Percentiles rank a stretch among this genome's conserved stretches.
Evolutionary conservation across 2,113 vertebrate species (phyloP).

Genomic region (Erythrocercus mccallii): DNA sequence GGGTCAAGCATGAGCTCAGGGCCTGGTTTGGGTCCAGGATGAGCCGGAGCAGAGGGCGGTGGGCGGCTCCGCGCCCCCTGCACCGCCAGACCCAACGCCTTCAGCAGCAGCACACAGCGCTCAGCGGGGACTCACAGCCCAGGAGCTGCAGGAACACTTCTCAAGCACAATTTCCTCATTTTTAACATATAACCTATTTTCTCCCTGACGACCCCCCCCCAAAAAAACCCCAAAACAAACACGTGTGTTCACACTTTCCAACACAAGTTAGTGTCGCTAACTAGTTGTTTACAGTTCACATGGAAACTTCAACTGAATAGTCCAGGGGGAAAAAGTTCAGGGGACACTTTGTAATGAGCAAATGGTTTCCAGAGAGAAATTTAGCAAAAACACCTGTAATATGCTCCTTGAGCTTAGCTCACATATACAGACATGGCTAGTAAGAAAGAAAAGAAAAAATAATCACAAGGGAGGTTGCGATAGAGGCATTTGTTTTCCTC

Average conservation of each 20-base stretch:
- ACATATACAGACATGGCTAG: background rate
- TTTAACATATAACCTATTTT: background rate
- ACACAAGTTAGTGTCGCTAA: background rate
- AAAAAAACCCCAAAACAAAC: background rate
- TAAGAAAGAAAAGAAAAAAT: background rate
- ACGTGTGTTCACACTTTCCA: background rate
- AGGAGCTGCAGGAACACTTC: rapidly evolving
- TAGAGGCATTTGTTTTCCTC: background rate
- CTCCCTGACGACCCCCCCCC: background rate
- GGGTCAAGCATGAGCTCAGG: background rate
- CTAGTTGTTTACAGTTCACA: background rate
- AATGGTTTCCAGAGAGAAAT: background rate
- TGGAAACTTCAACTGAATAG: background rate
- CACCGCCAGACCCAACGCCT: rapidly evolving
- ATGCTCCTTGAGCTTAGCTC: background rate
- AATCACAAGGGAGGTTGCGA: background rate
- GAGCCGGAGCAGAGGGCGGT: background rate
- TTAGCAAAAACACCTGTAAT: background rate
- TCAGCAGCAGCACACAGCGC: rapidly evolving
- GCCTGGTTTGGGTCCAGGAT: background rate
- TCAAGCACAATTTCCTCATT: background rate
- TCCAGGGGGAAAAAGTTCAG: too few species aligned
- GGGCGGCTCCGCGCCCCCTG: background rate
- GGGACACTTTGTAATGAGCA: background rate
- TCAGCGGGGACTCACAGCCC: background rate